Evolutionary conservation across 2,113 vertebrate genomes (phyloP).

Genomic region (Poecile atricapillus): DNA sequence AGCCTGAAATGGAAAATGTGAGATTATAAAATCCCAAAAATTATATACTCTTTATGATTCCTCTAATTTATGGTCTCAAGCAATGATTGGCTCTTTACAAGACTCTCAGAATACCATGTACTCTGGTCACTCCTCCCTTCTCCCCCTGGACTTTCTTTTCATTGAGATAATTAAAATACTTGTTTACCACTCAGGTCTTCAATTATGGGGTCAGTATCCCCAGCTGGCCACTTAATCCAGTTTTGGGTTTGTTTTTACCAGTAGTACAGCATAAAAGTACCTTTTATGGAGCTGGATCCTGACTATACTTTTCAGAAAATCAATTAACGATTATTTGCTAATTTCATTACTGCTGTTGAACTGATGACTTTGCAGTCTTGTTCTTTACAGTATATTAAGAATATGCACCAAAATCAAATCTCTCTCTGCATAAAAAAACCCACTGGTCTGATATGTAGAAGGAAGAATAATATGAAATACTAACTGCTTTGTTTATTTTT

Average conservation of each 20-base stretch:
- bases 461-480: neutral
- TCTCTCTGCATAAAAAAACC: neutral
- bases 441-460: neutral
- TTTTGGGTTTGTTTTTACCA: conserved; percentile 1
- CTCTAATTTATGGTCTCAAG: neutral
- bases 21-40: neutral
- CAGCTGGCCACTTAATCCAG: conserved; percentile 3
- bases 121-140: neutral
- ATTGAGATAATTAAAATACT: conserved; percentile 14
- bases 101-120: neutral
- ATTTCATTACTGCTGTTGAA: neutral
- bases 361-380: neutral
- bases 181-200: conserved; percentile 9
- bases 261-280: neutral
- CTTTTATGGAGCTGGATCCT: neutral
- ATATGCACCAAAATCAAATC: neutral
- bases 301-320: neutral
- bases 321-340: conserved; percentile 11
- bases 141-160: neutral
- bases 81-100: neutral
- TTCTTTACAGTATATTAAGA: neutral
- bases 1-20: neutral
- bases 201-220: neutral
- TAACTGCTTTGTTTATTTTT: neutral
- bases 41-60: neutral